Evolutionary conservation across 2,888 invertebrate species (phyloP).

Genomic region (Aromia moschata): DNA sequence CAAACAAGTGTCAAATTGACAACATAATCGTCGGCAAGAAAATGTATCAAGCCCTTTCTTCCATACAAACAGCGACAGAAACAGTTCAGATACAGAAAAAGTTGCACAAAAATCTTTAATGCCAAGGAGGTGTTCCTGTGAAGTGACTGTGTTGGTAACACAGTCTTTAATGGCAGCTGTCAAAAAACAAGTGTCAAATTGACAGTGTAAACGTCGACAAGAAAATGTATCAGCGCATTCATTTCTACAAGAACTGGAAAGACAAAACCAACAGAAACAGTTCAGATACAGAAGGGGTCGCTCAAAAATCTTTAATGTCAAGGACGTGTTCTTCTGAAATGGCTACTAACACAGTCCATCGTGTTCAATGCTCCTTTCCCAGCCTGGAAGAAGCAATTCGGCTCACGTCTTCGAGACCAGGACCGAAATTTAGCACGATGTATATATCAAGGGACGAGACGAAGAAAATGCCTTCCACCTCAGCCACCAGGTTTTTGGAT

Average conservation of each 20-base stretch:
- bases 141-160: too few relatives aligned
- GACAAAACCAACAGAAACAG: not conserved
- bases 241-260: not conserved
- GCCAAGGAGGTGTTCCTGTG: too few relatives aligned
- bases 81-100: too few relatives aligned
- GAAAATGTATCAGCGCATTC: constrained; percentile 1
- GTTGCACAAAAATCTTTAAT: too few relatives aligned
- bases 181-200: too few relatives aligned
- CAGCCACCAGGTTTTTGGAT: constrained; percentile 36
- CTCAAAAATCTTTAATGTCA: not conserved
- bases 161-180: too few relatives aligned
- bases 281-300: not conserved
- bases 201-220: constrained; percentile 3
- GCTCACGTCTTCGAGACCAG: constrained; percentile 9
- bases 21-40: too few relatives aligned
- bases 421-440: constrained; percentile 25
- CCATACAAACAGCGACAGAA: too few relatives aligned
- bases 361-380: not conserved
- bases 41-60: too few relatives aligned
- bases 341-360: not conserved
- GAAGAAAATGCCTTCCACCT: constrained; percentile 12
- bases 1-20: too few relatives aligned
- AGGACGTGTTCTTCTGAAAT: constrained; percentile 18
- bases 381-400: constrained; percentile 13
- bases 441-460: constrained; percentile 25